Conservation (phyloP, 2,797 vertebrate genomes). For the Darevskia nairensis region DNA sequence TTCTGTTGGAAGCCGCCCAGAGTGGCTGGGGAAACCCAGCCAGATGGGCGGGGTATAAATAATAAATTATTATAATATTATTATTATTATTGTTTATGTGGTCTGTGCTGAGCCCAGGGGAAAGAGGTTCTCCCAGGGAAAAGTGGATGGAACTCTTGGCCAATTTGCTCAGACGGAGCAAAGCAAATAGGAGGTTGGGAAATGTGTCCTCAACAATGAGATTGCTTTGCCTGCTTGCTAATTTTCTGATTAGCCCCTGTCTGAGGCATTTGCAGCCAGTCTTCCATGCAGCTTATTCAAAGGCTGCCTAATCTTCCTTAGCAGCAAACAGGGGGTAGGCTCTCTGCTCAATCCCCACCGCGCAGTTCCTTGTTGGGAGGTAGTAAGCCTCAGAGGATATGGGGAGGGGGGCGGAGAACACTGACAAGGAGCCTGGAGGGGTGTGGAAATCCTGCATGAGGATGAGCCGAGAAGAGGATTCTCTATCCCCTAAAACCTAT, state of each 20-base stretch:
- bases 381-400: conserved; percentile 11
- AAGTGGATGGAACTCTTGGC: fast-evolving
- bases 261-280: conserved; percentile 51
- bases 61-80: too few species aligned
- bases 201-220: conserved; percentile 57
- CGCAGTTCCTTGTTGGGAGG: conserved; percentile 8
- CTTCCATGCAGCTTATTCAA: conserved; percentile 58
- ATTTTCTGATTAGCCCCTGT: conserved; percentile 65
- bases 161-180: background rate
- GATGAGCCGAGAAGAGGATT: conserved; percentile 68
- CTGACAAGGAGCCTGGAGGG: conserved; percentile 59
- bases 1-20: too few species aligned
- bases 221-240: conserved; percentile 60
- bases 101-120: background rate
- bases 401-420: background rate
- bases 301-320: conserved; percentile 64
- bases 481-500: conserved; percentile 69
- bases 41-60: too few species aligned
- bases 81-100: too few species aligned
- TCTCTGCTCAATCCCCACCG: conserved; percentile 48
- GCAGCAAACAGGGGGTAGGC: conserved; percentile 59
- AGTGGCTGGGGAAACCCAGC: too few species aligned
- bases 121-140: background rate
- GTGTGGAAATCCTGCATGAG: conserved; percentile 66
- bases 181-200: background rate